These are phyloP conservation scores for Rhabditoides inermis DNA, from an alignment of 2,888 invertebrate genomes.

Conservation along the genomic window DNA sequence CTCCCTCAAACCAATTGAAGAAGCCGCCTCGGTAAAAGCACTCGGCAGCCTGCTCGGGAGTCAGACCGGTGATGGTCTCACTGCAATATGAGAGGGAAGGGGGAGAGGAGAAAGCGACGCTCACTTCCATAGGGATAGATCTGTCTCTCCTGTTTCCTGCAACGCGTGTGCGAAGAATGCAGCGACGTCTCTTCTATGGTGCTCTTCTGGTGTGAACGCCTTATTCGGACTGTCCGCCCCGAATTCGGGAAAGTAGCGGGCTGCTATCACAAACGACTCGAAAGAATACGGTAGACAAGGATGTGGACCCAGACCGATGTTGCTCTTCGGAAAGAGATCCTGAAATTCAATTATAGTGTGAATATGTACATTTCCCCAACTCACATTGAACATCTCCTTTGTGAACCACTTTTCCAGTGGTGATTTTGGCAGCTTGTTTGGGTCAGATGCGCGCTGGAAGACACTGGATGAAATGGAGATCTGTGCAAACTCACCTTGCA, in stretches of 20 bases:
- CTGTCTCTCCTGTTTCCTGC: constrained; percentile 51
- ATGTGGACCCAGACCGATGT: constrained; percentile 45
- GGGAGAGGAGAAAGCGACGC: background rate
- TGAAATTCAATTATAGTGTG: constrained; percentile 12
- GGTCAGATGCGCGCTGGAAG: constrained; percentile 39
- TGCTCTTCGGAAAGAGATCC: constrained; percentile 49
- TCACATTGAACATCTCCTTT: constrained; percentile 35
- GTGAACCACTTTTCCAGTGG: constrained; percentile 45
- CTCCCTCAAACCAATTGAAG: constrained; percentile 45
- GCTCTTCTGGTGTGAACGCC: constrained; percentile 25
- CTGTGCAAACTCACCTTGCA: too few species aligned
- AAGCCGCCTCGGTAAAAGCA: constrained; percentile 51
- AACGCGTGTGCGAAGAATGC: constrained; percentile 50
- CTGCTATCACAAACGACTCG: constrained; percentile 47
- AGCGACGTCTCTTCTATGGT: constrained; percentile 41
- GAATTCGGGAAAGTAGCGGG: constrained; percentile 49
- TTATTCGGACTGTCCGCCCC: constrained; percentile 36
- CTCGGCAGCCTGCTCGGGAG: constrained; percentile 35
- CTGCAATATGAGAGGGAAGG: background rate
- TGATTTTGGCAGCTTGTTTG: constrained; percentile 29
- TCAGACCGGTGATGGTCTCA: constrained; percentile 17
- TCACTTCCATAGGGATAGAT: constrained; percentile 38
- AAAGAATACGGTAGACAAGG: constrained; percentile 47
- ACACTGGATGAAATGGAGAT: too few species aligned
- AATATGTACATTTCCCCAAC: background rate